A percentile compares a stretch with the other conserved stretches of the same genome.
Conservation (phyloP, 2,113 vertebrate species). For the Stegastes partitus region DNA sequence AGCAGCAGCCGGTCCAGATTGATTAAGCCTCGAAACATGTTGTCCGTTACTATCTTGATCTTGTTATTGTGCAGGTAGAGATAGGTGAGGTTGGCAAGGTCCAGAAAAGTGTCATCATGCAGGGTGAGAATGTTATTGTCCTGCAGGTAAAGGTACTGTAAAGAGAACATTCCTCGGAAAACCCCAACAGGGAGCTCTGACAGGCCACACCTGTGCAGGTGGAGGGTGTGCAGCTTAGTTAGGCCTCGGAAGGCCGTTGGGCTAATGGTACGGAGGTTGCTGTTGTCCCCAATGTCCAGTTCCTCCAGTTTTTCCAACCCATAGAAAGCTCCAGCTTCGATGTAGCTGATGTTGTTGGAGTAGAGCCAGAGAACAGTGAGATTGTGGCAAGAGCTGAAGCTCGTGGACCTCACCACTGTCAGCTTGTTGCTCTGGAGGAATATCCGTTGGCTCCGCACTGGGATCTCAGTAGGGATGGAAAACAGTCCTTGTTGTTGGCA, state of each 20-base stretch:
- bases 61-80: conserved; percentile 97
- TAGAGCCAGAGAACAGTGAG: conserved; percentile 97
- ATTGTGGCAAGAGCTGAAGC: conserved; percentile 95
- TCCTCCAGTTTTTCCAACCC: conserved; percentile 94
- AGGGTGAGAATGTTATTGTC: conserved; percentile 93
- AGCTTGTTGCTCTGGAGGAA: conserved; percentile 98
- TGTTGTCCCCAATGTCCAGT: conserved; percentile 96
- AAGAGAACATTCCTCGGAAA: conserved; percentile 92
- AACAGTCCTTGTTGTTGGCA: conserved; percentile 97
- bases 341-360: conserved; percentile 94
- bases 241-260: conserved; percentile 93
- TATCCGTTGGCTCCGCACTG: conserved; percentile 93
- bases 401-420: conserved; percentile 88
- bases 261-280: conserved; percentile 90
- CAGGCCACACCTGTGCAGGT: conserved; percentile 95
- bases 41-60: conserved; percentile 93
- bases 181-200: conserved; percentile 91
- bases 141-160: conserved; percentile 98
- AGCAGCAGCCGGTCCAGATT: conserved; percentile 94
- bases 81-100: conserved; percentile 97
- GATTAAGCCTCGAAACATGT: conserved; percentile 92
- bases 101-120: conserved; percentile 93
- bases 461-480: conserved; percentile 93
- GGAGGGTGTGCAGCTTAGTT: conserved; percentile 93
- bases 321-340: conserved; percentile 92